phyloP scores from a whole-genome alignment of 2,113 vertebrate genomes.

The Dasyurus viverrinus region DNA sequence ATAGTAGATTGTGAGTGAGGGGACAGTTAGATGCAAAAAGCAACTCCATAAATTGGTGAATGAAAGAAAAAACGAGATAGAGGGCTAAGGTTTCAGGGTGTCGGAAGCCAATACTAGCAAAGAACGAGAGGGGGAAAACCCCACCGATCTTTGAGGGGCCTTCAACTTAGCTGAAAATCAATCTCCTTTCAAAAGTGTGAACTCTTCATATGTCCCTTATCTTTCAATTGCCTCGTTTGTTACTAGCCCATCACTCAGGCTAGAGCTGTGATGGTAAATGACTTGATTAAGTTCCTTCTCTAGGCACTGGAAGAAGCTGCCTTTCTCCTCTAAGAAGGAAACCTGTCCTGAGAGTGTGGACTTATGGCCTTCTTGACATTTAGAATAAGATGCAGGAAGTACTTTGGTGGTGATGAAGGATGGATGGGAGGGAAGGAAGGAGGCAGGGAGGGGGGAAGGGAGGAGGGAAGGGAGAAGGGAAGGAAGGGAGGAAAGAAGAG shows the following conservation, averaged over 20 bases:
- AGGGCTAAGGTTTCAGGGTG: constrained; percentile 40
- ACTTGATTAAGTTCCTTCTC: constrained; percentile 22
- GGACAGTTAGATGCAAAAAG: not conserved
- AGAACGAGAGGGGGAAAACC: not conserved
- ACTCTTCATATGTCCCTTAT: not conserved
- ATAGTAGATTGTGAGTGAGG: not conserved
- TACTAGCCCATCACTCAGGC: not conserved
- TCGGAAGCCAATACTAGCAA: constrained; percentile 22
- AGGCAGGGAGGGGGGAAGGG: not conserved
- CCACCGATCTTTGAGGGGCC: constrained; percentile 49
- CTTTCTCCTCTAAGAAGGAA: not conserved
- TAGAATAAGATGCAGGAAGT: not conserved
- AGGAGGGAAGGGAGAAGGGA: not conserved
- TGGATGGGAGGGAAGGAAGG: not conserved
- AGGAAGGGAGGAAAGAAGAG: not conserved
- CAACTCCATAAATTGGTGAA: not conserved
- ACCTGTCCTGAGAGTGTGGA: not conserved
- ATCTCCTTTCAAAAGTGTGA: constrained; percentile 48
- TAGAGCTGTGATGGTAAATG: constrained; percentile 28
- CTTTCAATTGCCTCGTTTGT: constrained; percentile 49
- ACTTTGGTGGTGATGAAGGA: not conserved
- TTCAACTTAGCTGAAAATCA: constrained; percentile 48
- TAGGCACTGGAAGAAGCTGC: not conserved
- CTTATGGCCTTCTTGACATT: not conserved
- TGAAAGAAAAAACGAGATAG: not conserved